A percentile compares a stretch with the other conserved stretches of the same genome.
Evolutionary conservation across 2,888 invertebrate species (phyloP).

Genomic region (Notocelia uddmanniana): DNA sequence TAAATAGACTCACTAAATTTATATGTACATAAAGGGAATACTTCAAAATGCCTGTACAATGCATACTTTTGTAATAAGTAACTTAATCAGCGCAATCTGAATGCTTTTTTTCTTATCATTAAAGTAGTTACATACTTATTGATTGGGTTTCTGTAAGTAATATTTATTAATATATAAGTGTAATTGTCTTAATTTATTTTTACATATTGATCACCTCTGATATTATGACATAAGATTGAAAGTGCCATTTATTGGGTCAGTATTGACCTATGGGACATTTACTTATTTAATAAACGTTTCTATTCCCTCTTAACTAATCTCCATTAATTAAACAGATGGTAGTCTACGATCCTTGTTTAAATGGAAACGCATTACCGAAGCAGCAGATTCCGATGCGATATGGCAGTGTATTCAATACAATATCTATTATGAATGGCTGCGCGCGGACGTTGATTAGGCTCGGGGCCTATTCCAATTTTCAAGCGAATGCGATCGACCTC

Average conservation of each 20-base stretch:
- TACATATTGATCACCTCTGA: too few species aligned
- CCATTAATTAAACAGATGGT: constrained; percentile 56
- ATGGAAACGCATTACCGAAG: constrained; percentile 66
- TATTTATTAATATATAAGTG: not conserved
- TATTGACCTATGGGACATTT: too few species aligned
- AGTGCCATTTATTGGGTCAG: too few species aligned
- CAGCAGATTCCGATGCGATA: constrained; percentile 70
- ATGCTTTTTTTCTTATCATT: not conserved
- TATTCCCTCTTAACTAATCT: constrained; percentile 36
- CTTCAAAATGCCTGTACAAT: not conserved
- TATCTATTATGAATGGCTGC: constrained; percentile 74
- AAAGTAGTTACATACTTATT: not conserved
- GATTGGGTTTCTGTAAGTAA: not conserved
- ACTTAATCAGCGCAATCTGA: not conserved
- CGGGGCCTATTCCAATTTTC: constrained; percentile 77
- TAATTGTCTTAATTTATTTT: not conserved
- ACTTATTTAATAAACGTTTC: constrained; percentile 2
- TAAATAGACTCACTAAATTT: not conserved
- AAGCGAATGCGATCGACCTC: constrained; percentile 66
- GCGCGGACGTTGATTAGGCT: constrained; percentile 72
- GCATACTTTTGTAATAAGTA: too few species aligned
- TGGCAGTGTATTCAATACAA: constrained; percentile 74
- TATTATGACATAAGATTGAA: too few species aligned
- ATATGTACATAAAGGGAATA: not conserved
- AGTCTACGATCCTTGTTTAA: constrained; percentile 59